These are phyloP conservation scores for Bombus haemorrhoidalis DNA, from an alignment of 1,140 invertebrate species.

Conservation along the genomic window DNA sequence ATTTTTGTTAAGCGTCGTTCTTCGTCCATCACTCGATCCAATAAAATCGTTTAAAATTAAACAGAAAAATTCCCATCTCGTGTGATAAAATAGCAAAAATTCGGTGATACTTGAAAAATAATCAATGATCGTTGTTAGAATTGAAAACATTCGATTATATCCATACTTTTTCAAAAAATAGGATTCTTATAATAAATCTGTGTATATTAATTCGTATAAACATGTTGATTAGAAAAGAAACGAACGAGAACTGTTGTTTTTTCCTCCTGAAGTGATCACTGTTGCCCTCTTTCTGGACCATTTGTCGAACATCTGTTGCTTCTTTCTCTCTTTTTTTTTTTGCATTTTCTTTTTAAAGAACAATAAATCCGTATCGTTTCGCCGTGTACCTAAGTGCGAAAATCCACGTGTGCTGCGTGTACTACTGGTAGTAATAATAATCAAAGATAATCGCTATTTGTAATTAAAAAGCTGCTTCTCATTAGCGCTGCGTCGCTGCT, in stretches of 20 bases:
- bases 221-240: neutral
- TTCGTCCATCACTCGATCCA: neutral
- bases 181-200: too few relatives aligned
- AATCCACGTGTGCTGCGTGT: constrained; percentile 66
- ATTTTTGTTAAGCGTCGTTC: constrained; percentile 12
- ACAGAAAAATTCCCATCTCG: neutral
- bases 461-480: constrained; percentile 63
- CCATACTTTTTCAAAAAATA: too few relatives aligned
- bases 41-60: neutral
- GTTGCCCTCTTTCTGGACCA: neutral
- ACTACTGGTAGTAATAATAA: constrained; percentile 59
- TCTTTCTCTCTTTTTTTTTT: neutral
- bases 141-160: neutral
- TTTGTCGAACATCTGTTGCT: neutral
- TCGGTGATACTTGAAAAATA: neutral
- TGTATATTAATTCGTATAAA: neutral
- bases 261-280: neutral
- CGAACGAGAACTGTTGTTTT: neutral
- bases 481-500: constrained; percentile 49
- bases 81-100: neutral
- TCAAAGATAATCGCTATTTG: constrained; percentile 61
- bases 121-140: neutral
- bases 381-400: constrained; percentile 62
- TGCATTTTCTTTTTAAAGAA: constrained; percentile 19
- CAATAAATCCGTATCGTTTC: constrained; percentile 40